These are phyloP conservation scores for Drosophila busckii DNA, from an alignment of 1,140 invertebrate genomes.

Conservation along the genomic window DNA sequence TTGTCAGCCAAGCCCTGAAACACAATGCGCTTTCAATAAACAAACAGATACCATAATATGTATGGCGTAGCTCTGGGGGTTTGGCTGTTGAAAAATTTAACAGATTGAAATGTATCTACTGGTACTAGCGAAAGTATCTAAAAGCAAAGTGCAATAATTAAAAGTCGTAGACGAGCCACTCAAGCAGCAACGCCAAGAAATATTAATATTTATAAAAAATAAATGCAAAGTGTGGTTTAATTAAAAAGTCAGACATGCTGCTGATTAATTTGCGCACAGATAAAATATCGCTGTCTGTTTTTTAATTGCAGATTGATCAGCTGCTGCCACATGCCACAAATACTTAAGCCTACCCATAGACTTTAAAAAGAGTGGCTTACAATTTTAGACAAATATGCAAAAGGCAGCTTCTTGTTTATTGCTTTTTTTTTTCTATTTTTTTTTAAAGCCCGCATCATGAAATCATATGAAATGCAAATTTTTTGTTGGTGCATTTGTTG, in stretches of 20 bases:
- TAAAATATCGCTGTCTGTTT: too few relatives aligned
- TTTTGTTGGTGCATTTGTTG: conserved; percentile 57
- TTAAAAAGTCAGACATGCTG: too few relatives aligned
- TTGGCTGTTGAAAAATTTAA: too few relatives aligned
- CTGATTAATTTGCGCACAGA: too few relatives aligned
- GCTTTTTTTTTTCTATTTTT: conserved; percentile 8
- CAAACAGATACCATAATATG: conserved; percentile 49
- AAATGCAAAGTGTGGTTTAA: conserved; percentile 1
- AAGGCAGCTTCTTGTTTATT: too few relatives aligned
- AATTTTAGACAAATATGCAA: conserved; percentile 33
- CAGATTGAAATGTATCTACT: conserved; percentile 58
- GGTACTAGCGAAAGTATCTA: conserved; percentile 5
- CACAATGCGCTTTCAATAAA: conserved; percentile 69
- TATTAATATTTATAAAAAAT: background rate
- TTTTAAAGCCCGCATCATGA: conserved; percentile 42
- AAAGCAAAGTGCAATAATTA: conserved; percentile 39
- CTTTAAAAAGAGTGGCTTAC: too few relatives aligned
- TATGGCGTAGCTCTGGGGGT: conserved; percentile 18
- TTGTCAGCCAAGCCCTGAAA: conserved; percentile 52
- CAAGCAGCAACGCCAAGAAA: too few relatives aligned
- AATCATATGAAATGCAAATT: conserved; percentile 59
- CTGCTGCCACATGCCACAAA: conserved; percentile 11
- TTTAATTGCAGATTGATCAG: too few relatives aligned
- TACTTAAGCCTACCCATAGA: too few relatives aligned
- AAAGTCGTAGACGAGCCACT: too few relatives aligned